Base-by-base conservation (phyloP, 2,888 invertebrate species). In the Rhorus exstirpatorius region DNA sequence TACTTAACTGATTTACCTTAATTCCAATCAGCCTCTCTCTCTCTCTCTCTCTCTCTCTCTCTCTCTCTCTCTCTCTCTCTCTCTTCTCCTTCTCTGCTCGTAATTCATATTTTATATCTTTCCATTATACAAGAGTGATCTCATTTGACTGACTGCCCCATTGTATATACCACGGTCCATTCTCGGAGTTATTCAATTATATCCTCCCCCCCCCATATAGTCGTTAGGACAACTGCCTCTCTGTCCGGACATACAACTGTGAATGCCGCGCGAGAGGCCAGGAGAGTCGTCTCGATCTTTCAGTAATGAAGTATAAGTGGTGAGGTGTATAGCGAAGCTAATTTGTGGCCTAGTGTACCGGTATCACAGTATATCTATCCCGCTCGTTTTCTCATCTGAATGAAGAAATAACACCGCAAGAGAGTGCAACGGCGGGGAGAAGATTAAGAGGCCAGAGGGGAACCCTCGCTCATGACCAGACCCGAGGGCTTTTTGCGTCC, bases 331-430 rank as follows among this genome's bases (percentile, higher is more conserved):
- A 76, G 71, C 38, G 44, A 55, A 53, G 65, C 61, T 55, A 24
- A 14, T 35, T 26, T 24, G 41, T 24, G 10, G 19, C 1, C 14
- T 4, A 12, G 14, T 49, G 26, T 35, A 12, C 61, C 3, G 10
- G 12, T 51, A 12, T 21, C 19, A 4, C 38, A 12, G 12, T 8
- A 14, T 14, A 14, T 14, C 38, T 60, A 10, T 55, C 35, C 12
- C 1, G 49, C 38, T 35, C 44, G 4, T 46, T 31, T 49, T 67
- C 72, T 46, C 77, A 49, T 78, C 67, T 46, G 86, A 88, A 90
- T 90, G 89, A 88, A 89, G 87, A 89, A 89, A 89, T 88, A 88
- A 89, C 87, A 86, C 80, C 76, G 81, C 71, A 77, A 49, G 82
- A 61, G 83, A 85, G 86, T 87, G 86, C 87, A 86, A 80, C 81